Evolutionary conservation across 2,888 invertebrate genomes (phyloP).

Genomic region (Bugula neritina): DNA sequence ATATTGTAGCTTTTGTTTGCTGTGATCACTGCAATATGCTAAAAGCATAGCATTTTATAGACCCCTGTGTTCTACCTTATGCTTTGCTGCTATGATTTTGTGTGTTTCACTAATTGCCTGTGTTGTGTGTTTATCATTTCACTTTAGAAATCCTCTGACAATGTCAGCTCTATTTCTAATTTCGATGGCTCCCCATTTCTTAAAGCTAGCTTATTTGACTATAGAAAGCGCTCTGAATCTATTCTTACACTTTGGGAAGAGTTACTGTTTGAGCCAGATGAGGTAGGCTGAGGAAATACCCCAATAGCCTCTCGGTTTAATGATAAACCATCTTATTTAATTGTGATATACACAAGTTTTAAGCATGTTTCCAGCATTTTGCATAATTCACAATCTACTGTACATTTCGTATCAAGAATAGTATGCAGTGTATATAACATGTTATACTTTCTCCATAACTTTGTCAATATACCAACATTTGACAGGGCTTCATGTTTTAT

Average conservation of each 20-base stretch:
- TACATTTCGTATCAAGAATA: no score
- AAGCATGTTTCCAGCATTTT: no score
- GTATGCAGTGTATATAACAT: no score
- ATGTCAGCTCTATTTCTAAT: not conserved
- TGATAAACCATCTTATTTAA: no score
- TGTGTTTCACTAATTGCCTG: not conserved
- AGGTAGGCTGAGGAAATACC: slow-evolving; percentile 24
- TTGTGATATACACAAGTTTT: no score
- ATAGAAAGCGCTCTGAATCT: slow-evolving; percentile 24
- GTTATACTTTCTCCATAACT: no score
- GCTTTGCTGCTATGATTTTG: not conserved
- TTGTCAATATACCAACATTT: no score
- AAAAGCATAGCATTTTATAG: no score
- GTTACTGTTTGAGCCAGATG: slow-evolving; percentile 26
- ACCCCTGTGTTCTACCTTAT: no score
- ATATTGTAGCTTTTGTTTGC: not conserved
- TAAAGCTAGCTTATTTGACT: slow-evolving; percentile 16
- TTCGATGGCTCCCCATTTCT: slow-evolving; percentile 27
- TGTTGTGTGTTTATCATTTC: not conserved
- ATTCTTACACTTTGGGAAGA: slow-evolving; percentile 25
- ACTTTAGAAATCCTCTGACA: slow-evolving; percentile 3
- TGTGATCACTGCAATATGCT: not conserved
- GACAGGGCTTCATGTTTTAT: no score
- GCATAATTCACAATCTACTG: no score
- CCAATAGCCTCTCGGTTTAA: no score